Evolutionary conservation across 1,140 invertebrate species (phyloP).

Genomic region (Tetraneura akinire): DNA sequence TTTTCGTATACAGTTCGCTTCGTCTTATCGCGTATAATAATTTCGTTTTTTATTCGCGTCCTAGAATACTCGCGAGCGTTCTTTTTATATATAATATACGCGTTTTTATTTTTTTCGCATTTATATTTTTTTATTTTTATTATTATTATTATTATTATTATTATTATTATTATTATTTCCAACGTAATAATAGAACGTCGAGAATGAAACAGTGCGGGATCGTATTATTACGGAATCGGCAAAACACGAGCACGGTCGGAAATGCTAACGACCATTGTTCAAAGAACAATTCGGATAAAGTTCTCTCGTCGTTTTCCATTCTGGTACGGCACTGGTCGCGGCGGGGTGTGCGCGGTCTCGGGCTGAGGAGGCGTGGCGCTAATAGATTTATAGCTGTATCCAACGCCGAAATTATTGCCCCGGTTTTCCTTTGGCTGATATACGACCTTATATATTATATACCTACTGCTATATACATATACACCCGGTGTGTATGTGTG

Average conservation of each 20-base stretch:
- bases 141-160: not conserved
- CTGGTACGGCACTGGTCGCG: not conserved
- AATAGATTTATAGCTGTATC: constrained; percentile 49
- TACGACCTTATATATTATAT: constrained; percentile 19
- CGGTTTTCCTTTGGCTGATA: constrained; percentile 33
- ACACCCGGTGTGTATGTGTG: not conserved
- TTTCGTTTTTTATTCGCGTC: not conserved
- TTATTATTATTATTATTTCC: not conserved
- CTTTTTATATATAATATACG: too few species aligned
- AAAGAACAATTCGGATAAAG: constrained; percentile 51
- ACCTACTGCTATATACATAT: too few species aligned
- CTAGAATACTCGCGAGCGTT: not conserved
- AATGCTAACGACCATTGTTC: constrained; percentile 50
- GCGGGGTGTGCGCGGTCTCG: too few species aligned
- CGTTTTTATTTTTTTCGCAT: too few species aligned
- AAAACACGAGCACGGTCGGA: constrained; percentile 37
- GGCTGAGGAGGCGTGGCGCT: constrained; percentile 5
- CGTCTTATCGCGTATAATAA: not conserved
- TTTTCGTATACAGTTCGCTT: too few species aligned
- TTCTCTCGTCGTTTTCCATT: constrained; percentile 33
- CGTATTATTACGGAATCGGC: constrained; percentile 29
- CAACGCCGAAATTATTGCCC: constrained; percentile 42
- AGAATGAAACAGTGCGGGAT: constrained; percentile 20
- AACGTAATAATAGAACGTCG: not conserved
- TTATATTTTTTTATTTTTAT: too few species aligned